Evolutionary conservation across 2,113 vertebrate genomes (phyloP).

Genomic region (Chaenogobius annularis): DNA sequence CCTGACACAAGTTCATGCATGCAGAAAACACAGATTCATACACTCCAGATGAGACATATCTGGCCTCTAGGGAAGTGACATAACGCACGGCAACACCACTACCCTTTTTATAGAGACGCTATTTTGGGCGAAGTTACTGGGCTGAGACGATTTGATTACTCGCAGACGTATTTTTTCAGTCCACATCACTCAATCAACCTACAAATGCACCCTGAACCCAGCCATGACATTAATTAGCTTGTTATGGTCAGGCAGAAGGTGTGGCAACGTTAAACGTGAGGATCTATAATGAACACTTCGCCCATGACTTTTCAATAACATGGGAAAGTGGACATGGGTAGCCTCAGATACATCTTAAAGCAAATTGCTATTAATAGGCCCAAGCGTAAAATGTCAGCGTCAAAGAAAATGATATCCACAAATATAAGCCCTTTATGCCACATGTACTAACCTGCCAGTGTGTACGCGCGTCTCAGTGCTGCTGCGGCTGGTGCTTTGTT

Average conservation of each 20-base stretch:
- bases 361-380: not conserved
- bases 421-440: not conserved
- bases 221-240: not conserved
- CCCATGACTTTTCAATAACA: slow-evolving; percentile 33
- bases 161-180: slow-evolving; percentile 49
- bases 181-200: slow-evolving; percentile 47
- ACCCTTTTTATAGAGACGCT: slow-evolving; percentile 49
- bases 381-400: not conserved
- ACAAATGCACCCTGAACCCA: slow-evolving; percentile 8
- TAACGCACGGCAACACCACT: slow-evolving; percentile 44
- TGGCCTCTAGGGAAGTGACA: slow-evolving; percentile 62
- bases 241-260: not conserved
- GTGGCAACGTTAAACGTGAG: not conserved
- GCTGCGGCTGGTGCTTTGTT: slow-evolving; percentile 56
- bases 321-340: not conserved
- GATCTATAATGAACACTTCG: slow-evolving; percentile 8
- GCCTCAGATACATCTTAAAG: not conserved
- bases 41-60: slow-evolving; percentile 58
- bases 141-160: slow-evolving; percentile 63
- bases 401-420: not conserved
- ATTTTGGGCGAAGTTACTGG: slow-evolving; percentile 67
- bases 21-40: slow-evolving; percentile 61
- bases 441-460: slow-evolving; percentile 68
- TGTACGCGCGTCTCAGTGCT: slow-evolving; percentile 40
- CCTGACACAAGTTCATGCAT: slow-evolving; percentile 34